Conservation (phyloP, 2,888 invertebrate genomes). For the Cinara cedri region DNA sequence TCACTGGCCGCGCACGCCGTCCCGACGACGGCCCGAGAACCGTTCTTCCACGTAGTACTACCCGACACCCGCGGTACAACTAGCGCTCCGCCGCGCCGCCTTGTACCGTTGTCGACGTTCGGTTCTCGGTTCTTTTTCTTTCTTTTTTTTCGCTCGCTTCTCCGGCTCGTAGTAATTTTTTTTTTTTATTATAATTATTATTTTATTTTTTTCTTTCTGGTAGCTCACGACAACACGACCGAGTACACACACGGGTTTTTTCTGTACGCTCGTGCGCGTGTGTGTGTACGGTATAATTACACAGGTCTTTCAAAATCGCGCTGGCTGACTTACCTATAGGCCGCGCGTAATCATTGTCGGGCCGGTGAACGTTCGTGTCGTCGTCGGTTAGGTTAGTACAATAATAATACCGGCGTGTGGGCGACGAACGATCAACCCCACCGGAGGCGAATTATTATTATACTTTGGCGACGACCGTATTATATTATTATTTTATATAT, state of each 20-base stretch:
- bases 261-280: neutral
- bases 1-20: conserved; percentile 36
- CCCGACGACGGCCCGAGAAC: conserved; percentile 34
- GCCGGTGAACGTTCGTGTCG: conserved; percentile 8
- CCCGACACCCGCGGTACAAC: conserved; percentile 21
- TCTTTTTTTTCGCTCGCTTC: too few relatives aligned
- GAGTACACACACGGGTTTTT: too few relatives aligned
- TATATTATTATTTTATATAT: neutral
- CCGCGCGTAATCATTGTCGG: conserved; percentile 20
- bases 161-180: too few relatives aligned
- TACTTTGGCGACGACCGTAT: neutral
- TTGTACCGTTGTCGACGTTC: conserved; percentile 18
- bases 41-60: conserved; percentile 55
- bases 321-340: conserved; percentile 7
- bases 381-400: neutral
- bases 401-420: neutral
- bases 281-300: neutral
- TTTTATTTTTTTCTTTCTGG: neutral
- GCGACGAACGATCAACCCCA: conserved; percentile 17
- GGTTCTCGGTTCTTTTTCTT: too few relatives aligned
- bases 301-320: conserved; percentile 37
- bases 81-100: conserved; percentile 30
- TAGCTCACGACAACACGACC: conserved; percentile 29
- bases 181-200: too few relatives aligned
- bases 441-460: neutral